Evolutionary conservation across 1,140 invertebrate genomes (phyloP).

Genomic region (Danaus melanippus): DNA sequence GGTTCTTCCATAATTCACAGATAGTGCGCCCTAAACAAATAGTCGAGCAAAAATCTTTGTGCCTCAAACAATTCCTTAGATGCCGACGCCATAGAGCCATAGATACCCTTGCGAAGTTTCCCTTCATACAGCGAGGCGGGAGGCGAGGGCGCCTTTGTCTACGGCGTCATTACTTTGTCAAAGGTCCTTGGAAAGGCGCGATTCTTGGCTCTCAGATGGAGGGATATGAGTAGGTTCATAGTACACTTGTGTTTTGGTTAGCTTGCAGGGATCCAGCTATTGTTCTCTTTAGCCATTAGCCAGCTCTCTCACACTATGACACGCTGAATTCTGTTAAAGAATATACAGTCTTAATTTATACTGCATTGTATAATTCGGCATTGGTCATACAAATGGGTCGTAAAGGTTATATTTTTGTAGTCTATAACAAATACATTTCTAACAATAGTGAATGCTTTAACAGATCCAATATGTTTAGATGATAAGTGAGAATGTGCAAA

Average conservation of each 20-base stretch:
- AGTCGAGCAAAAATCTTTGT: conserved; percentile 24
- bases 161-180: conserved; percentile 59
- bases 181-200: conserved; percentile 47
- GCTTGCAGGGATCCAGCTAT: conserved; percentile 20
- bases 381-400: no score
- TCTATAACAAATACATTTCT: no score
- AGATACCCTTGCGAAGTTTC: conserved; percentile 27
- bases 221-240: conserved; percentile 18
- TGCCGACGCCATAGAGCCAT: conserved; percentile 14
- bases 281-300: conserved; percentile 17
- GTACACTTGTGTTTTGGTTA: conserved; percentile 27
- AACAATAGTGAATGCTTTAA: no score
- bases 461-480: no score
- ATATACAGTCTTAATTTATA: no score
- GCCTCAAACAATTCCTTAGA: conserved; percentile 23
- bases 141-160: conserved; percentile 38
- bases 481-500: no score
- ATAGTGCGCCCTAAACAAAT: conserved; percentile 7
- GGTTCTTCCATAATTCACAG: no score
- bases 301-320: background rate
- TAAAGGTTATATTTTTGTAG: no score
- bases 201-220: conserved; percentile 24
- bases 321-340: no score
- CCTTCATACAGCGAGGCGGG: conserved; percentile 14
- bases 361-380: no score